Evolutionary conservation across 2,797 vertebrate genomes (phyloP).

Genomic region (Sebastes minor): DNA sequence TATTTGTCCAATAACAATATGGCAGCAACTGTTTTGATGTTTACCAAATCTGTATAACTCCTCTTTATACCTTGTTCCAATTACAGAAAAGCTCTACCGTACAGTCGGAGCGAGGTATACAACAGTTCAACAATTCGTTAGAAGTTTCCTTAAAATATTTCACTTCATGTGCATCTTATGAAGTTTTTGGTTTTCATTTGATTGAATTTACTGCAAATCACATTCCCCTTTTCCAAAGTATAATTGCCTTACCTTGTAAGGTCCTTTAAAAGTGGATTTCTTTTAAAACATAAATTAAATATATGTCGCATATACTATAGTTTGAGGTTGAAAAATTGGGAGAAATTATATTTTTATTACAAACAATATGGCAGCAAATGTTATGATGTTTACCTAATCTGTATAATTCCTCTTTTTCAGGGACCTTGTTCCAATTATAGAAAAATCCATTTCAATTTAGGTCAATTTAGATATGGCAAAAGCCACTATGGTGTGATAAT

Average conservation of each 20-base stretch:
- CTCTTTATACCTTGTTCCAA: slow-evolving; percentile 17
- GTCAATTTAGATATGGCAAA: slow-evolving; percentile 13
- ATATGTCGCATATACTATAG: background rate
- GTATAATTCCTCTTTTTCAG: slow-evolving; percentile 19
- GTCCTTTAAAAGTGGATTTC: too few relatives aligned
- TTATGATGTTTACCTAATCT: slow-evolving; percentile 23
- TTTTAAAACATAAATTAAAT: too few relatives aligned
- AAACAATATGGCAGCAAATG: background rate
- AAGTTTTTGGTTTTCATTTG: too few relatives aligned
- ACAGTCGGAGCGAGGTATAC: too few relatives aligned
- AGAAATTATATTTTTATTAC: background rate
- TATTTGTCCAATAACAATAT: background rate
- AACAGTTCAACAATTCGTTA: too few relatives aligned
- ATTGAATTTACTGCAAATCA: too few relatives aligned
- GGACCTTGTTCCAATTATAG: slow-evolving; percentile 25
- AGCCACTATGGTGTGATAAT: background rate
- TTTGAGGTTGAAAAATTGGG: background rate
- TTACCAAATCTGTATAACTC: slow-evolving; percentile 37
- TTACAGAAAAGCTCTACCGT: slow-evolving; percentile 20
- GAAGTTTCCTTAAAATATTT: too few relatives aligned
- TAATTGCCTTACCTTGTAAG: too few relatives aligned
- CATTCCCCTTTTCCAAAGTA: too few relatives aligned
- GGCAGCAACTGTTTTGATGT: background rate
- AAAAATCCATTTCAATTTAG: slow-evolving; percentile 52
- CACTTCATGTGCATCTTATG: too few relatives aligned